Evolutionary conservation across 1,140 invertebrate species (phyloP).

Genomic region (Dreissena polymorpha): DNA sequence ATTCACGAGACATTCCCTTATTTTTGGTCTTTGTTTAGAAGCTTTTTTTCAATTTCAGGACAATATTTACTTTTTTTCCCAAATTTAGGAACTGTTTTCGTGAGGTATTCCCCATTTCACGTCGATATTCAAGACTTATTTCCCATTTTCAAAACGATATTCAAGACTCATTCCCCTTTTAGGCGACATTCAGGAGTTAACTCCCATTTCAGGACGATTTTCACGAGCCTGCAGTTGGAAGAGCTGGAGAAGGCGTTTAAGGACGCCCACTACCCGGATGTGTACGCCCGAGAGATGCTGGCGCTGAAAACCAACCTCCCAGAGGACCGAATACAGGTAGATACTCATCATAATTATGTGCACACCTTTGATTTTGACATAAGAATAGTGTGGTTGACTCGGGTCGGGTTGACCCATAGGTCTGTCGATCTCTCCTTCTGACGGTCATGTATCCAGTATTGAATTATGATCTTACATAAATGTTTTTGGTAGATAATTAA

Average conservation of each 20-base stretch:
- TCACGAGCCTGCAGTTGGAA: slow-evolving; percentile 98
- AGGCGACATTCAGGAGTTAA: too few species aligned
- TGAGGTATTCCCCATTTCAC: too few species aligned
- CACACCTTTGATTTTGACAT: not conserved
- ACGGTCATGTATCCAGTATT: not conserved
- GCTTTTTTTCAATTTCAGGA: too few species aligned
- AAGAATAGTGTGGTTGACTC: not conserved
- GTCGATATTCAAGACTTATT: too few species aligned
- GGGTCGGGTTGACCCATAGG: not conserved
- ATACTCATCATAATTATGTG: not conserved
- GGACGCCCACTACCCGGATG: slow-evolving; percentile 98
- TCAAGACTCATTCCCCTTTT: too few species aligned
- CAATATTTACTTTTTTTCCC: too few species aligned
- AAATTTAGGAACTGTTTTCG: too few species aligned
- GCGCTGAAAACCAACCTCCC: slow-evolving; percentile 98
- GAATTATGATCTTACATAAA: too few species aligned
- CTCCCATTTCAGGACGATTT: slow-evolving; percentile 83
- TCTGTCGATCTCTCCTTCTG: not conserved
- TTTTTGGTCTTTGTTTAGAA: too few species aligned
- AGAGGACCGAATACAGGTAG: slow-evolving; percentile 99
- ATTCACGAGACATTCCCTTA: too few species aligned
- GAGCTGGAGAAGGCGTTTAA: slow-evolving; percentile 99
- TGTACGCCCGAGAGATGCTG: slow-evolving; percentile 97
- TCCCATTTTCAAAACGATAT: too few species aligned
- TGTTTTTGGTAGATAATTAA: too few species aligned